phyloP scores from a whole-genome alignment of 2,797 vertebrate species.

The Fistularia commersonii region DNA sequence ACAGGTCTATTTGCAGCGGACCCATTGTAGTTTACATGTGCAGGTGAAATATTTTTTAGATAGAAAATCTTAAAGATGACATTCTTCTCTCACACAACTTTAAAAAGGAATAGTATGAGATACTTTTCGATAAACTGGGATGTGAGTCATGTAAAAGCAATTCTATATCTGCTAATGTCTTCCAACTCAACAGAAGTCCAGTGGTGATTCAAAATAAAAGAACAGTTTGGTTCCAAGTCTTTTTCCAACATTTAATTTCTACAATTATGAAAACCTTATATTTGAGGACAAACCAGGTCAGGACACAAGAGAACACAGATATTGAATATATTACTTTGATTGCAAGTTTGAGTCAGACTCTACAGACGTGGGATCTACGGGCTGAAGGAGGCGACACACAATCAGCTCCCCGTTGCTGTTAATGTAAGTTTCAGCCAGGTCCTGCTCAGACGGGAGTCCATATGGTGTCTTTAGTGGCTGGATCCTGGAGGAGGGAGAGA shows the following conservation, averaged over 20 bases:
- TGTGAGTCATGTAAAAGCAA: not conserved
- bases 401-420: slow-evolving; percentile 87
- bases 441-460: slow-evolving; percentile 87
- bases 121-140: not conserved
- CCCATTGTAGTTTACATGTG: too few species aligned
- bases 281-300: not conserved
- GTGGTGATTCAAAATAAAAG: too few species aligned
- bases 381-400: slow-evolving; percentile 73
- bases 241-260: too few species aligned
- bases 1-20: too few species aligned
- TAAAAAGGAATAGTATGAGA: too few species aligned
- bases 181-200: too few species aligned
- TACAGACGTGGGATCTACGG: slow-evolving; percentile 68
- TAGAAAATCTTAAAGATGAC: too few species aligned
- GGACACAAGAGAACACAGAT: not conserved
- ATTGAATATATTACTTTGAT: not conserved
- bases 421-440: slow-evolving; percentile 83
- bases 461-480: slow-evolving; percentile 87
- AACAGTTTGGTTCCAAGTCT: too few species aligned
- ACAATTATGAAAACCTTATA: not conserved
- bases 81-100: too few species aligned
- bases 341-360: slow-evolving; percentile 59
- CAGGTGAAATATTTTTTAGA: too few species aligned
- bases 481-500: slow-evolving; percentile 69
- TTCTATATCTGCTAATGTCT: too few species aligned